A percentile compares a stretch with the other conserved stretches of the same genome.
Conservation (phyloP, 2,888 invertebrate genomes). For the Melolontha melolontha region DNA sequence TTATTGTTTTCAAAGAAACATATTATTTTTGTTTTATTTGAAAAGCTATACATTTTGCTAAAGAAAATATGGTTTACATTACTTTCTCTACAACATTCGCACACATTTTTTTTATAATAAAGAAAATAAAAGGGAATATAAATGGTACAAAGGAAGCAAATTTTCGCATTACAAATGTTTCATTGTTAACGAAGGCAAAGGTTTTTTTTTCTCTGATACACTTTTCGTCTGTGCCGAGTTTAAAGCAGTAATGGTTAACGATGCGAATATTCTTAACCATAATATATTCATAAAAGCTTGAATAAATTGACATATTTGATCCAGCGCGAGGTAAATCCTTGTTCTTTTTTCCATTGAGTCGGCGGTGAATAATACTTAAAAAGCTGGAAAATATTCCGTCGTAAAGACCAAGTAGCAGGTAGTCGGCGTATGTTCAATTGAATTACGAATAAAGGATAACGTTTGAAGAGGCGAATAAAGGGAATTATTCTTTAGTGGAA, state of each 20-base stretch:
- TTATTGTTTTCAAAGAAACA: too few relatives aligned
- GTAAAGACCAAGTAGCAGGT: conserved; percentile 31
- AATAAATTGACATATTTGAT: conserved; percentile 60
- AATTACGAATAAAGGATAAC: conserved; percentile 3
- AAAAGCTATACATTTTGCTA: too few relatives aligned
- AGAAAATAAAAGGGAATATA: conserved; percentile 1
- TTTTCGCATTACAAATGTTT: conserved; percentile 29
- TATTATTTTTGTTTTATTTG: too few relatives aligned
- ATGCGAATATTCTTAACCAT: conserved; percentile 53
- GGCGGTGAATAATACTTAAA: conserved; percentile 56
- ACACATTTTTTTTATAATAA: neutral
- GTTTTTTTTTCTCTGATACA: conserved; percentile 17
- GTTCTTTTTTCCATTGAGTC: conserved; percentile 44
- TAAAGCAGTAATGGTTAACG: conserved; percentile 47
- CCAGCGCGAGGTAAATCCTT: conserved; percentile 46
- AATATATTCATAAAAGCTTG: conserved; percentile 60
- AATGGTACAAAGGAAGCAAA: conserved; percentile 37
- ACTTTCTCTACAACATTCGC: neutral
- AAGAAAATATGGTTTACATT: neutral
- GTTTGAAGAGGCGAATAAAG: conserved; percentile 14
- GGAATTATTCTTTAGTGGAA: neutral
- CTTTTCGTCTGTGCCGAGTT: conserved; percentile 13
- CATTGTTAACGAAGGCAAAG: conserved; percentile 33
- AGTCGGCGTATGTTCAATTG: conserved; percentile 26
- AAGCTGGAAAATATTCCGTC: conserved; percentile 61